Evolutionary conservation across 2,797 vertebrate genomes (phyloP).

Genomic region (Enoplosus armatus): DNA sequence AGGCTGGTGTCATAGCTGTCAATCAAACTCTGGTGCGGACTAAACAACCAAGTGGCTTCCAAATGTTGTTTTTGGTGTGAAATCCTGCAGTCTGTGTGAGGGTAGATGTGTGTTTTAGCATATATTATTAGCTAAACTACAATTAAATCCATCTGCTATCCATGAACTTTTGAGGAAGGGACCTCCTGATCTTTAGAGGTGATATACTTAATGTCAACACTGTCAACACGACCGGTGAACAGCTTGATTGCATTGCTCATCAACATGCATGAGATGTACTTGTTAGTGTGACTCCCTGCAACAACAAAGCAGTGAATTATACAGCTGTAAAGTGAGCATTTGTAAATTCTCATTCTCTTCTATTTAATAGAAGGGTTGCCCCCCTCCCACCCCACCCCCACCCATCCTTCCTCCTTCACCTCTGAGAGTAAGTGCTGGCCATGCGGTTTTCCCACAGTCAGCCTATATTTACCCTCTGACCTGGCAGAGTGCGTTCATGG

Average conservation of each 20-base stretch:
- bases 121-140: background rate
- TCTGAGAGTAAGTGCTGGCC: conserved; percentile 53
- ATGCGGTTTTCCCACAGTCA: conserved; percentile 52
- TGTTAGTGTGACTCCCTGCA: background rate
- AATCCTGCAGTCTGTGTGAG: too few species aligned
- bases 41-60: background rate
- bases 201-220: background rate
- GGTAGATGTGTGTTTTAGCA: background rate
- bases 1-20: too few species aligned
- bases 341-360: conserved; percentile 9
- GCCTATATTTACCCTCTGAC: conserved; percentile 71
- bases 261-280: background rate
- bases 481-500: conserved; percentile 28
- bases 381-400: background rate
- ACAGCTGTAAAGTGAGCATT: background rate
- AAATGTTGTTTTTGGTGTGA: background rate
- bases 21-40: background rate
- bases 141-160: background rate
- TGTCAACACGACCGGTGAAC: background rate
- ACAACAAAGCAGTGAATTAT: conserved; percentile 5
- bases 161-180: background rate
- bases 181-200: background rate
- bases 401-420: conserved; percentile 32
- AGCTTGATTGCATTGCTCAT: too few species aligned
- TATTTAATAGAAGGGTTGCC: conserved; percentile 23